Conservation (phyloP, 1,140 invertebrate genomes). For the Achatina immaculata region DNA sequence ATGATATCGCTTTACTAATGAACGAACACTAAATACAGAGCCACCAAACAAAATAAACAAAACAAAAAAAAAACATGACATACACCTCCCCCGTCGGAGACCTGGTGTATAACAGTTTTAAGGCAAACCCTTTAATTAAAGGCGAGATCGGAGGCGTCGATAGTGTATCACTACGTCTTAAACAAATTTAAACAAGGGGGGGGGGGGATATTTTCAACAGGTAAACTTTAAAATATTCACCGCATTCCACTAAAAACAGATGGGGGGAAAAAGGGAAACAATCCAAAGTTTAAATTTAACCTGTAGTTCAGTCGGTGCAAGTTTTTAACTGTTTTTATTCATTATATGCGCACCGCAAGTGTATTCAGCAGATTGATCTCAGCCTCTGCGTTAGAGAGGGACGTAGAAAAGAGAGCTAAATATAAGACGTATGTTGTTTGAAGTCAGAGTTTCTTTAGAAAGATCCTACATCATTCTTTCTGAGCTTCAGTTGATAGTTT, state of each 20-base stretch:
- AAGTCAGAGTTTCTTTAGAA: too few species aligned
- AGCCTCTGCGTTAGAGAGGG: background rate
- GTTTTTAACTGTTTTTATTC: background rate
- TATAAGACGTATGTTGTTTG: background rate
- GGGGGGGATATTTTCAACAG: background rate
- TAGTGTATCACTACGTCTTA: background rate
- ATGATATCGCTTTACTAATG: too few species aligned
- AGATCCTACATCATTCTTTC: too few species aligned
- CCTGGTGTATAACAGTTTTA: background rate
- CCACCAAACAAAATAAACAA: too few species aligned
- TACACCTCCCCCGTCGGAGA: background rate
- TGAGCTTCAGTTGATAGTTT: too few species aligned
- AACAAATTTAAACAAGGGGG: background rate
- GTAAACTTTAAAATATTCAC: constrained; percentile 9
- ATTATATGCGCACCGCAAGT: background rate
- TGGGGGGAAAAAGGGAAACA: too few species aligned
- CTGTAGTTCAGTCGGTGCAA: background rate
- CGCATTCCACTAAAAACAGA: background rate
- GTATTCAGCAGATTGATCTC: background rate
- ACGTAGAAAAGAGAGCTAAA: background rate
- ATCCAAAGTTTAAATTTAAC: background rate
- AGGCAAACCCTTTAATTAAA: background rate
- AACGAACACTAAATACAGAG: too few species aligned
- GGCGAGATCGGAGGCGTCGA: background rate
- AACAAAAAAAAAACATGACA: background rate